phyloP scores from a whole-genome alignment of 2,113 vertebrate species.

The Sapajus apella region DNA sequence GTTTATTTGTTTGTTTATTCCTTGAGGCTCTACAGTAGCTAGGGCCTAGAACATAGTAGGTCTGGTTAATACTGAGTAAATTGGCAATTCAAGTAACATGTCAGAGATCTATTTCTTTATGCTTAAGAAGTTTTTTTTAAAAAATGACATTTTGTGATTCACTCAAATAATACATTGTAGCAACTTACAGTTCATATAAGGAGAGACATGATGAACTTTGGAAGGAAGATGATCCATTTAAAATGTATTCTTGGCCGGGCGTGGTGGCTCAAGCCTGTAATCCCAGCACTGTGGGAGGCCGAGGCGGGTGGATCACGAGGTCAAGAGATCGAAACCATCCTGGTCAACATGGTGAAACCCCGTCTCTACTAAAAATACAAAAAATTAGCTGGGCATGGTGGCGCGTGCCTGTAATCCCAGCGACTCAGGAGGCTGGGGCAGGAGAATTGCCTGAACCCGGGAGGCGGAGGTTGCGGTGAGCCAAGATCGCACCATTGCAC shows the following conservation, averaged over 20 bases:
- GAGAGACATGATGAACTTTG: neutral
- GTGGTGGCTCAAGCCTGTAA: too few relatives aligned
- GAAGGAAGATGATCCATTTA: neutral
- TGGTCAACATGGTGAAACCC: too few relatives aligned
- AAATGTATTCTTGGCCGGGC: neutral
- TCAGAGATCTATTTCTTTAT: neutral
- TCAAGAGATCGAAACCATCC: too few relatives aligned
- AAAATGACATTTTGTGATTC: neutral
- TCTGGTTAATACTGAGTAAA: neutral
- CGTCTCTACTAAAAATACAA: too few relatives aligned
- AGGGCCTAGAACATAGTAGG: neutral
- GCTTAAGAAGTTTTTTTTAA: neutral
- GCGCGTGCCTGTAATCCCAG: too few relatives aligned
- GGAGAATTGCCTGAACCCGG: too few relatives aligned
- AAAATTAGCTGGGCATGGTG: too few relatives aligned
- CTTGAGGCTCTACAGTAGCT: neutral
- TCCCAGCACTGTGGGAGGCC: too few relatives aligned
- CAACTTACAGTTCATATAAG: neutral
- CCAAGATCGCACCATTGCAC: too few relatives aligned
- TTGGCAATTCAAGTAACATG: neutral
- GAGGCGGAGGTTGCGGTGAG: too few relatives aligned
- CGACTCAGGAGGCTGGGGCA: too few relatives aligned
- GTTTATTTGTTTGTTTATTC: neutral
- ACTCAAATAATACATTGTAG: neutral
- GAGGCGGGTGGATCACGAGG: too few relatives aligned